Percentiles rank a stretch among this genome's conserved stretches.
Conservation (phyloP, 2,888 invertebrate species). For the Platynereis dumerilii region DNA sequence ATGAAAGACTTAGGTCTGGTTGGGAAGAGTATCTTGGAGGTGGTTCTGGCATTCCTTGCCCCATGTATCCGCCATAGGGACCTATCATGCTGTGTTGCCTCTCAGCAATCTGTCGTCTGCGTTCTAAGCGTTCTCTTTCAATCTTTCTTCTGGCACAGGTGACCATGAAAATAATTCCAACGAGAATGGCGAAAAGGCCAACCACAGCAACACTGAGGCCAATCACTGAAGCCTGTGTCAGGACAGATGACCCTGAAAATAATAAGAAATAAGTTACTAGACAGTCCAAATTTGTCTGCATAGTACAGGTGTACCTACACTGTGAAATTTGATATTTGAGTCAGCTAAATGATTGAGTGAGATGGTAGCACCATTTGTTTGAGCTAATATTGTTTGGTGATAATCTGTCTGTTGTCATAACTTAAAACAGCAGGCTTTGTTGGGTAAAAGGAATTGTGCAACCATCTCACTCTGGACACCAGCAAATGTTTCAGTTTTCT, state of each 20-base stretch:
- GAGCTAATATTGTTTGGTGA: too few species aligned
- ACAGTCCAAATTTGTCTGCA: too few species aligned
- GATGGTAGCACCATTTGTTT: too few species aligned
- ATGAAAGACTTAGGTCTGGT: neutral
- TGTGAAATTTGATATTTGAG: too few species aligned
- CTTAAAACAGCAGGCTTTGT: too few species aligned
- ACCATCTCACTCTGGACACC: too few species aligned
- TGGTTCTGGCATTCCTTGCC: slow-evolving; percentile 8
- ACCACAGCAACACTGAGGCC: slow-evolving; percentile 18
- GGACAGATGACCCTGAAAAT: slow-evolving; percentile 5
- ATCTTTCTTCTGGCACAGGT: slow-evolving; percentile 17
- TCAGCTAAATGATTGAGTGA: too few species aligned
- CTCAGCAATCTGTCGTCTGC: neutral
- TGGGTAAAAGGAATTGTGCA: too few species aligned
- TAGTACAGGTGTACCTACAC: too few species aligned
- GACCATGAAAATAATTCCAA: slow-evolving; percentile 16
- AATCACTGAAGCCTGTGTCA: slow-evolving; percentile 14
- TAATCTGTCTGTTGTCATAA: too few species aligned
- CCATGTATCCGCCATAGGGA: slow-evolving; percentile 1
- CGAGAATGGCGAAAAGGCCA: slow-evolving; percentile 13
- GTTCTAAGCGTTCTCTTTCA: neutral
- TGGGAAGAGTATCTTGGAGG: slow-evolving; percentile 21
- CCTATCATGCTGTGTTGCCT: neutral
- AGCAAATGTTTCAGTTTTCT: too few species aligned
- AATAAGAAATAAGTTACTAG: too few species aligned